Conservation (phyloP, 2,113 vertebrate genomes). For the Coreoperca whiteheadi region DNA sequence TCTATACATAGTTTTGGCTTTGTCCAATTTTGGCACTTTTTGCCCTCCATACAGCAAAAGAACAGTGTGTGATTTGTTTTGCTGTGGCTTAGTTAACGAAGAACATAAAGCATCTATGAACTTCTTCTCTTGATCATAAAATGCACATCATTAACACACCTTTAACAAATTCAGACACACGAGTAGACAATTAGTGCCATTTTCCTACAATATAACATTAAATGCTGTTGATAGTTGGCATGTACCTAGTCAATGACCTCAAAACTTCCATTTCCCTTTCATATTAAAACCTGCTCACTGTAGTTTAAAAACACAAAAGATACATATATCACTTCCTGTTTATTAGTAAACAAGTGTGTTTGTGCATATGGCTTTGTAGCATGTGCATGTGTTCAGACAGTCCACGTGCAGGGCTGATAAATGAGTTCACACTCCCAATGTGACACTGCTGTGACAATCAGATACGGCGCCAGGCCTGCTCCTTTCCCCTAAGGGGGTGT, state of each 20-base stretch:
- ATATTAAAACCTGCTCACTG: background rate
- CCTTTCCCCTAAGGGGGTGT: slow-evolving; percentile 43
- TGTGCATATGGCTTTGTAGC: slow-evolving; percentile 55
- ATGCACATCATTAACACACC: slow-evolving; percentile 26
- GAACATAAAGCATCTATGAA: slow-evolving; percentile 27
- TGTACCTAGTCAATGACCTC: background rate
- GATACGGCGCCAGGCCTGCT: slow-evolving; percentile 55
- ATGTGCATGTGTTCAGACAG: slow-evolving; percentile 47
- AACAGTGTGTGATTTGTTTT: slow-evolving; percentile 33
- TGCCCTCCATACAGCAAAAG: slow-evolving; percentile 14
- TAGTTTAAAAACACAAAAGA: background rate
- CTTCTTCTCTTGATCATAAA: slow-evolving; percentile 28
- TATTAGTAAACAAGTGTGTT: slow-evolving; percentile 39
- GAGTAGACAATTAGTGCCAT: slow-evolving; percentile 12
- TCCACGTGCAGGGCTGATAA: slow-evolving; percentile 62
- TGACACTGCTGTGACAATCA: slow-evolving; percentile 74
- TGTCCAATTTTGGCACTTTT: slow-evolving; percentile 71
- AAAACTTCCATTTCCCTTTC: background rate
- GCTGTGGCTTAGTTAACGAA: slow-evolving; percentile 51
- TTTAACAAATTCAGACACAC: slow-evolving; percentile 18
- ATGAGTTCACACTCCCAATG: slow-evolving; percentile 65
- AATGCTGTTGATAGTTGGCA: slow-evolving; percentile 21
- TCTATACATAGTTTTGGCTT: slow-evolving; percentile 71
- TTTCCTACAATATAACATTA: slow-evolving; percentile 22
- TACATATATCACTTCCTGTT: slow-evolving; percentile 18